Conservation (phyloP, 2,113 vertebrate species). For the Phoenicopterus ruber region DNA sequence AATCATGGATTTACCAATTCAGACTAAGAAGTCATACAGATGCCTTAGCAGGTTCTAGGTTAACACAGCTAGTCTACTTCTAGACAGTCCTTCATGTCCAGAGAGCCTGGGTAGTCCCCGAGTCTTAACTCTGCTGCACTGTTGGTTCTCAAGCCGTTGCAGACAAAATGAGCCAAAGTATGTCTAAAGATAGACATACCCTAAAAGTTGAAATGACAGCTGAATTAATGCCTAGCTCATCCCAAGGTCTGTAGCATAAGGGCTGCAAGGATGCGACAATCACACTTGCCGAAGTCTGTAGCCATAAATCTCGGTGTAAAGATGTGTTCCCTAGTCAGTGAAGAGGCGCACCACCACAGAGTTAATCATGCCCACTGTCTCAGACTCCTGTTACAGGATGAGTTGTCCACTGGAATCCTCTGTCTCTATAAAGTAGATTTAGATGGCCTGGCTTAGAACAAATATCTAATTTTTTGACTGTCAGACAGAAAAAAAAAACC, state of each 20-base stretch:
- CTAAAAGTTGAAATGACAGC: background rate
- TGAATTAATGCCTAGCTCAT: background rate
- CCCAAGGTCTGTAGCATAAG: background rate
- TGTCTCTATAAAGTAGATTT: background rate
- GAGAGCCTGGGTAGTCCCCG: background rate
- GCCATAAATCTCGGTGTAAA: background rate
- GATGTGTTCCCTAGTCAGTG: background rate
- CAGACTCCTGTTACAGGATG: background rate
- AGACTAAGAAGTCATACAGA: background rate
- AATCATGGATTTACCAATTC: background rate
- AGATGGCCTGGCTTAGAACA: background rate
- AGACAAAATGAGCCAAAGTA: background rate
- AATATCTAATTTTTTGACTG: background rate
- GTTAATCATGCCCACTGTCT: background rate
- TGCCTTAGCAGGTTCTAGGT: background rate
- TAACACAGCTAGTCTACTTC: background rate
- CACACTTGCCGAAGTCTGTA: background rate
- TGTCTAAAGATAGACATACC: background rate
- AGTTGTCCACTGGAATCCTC: background rate
- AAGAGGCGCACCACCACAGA: background rate
- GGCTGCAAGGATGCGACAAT: background rate
- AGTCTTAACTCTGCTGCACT: background rate
- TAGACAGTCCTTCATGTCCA: background rate
- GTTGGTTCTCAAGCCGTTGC: background rate
- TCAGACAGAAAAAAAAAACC: background rate